phyloP scores from a whole-genome alignment of 2,113 vertebrate species.

The Nesoenas mayeri region DNA sequence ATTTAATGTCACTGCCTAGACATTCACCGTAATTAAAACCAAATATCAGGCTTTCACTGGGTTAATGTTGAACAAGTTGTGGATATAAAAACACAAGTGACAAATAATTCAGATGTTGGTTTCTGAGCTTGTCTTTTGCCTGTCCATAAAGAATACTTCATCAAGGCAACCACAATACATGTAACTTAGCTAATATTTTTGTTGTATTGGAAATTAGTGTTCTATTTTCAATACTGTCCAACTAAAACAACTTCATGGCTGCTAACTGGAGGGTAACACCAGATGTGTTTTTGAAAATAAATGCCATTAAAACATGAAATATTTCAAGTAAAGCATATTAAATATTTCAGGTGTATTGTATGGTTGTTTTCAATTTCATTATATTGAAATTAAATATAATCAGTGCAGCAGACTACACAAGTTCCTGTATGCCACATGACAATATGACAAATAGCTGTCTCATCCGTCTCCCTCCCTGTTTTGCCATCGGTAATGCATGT shows the following conservation, averaged over 20 bases:
- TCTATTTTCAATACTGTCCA: not conserved
- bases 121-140: not conserved
- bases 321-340: not conserved
- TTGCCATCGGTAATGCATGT: not conserved
- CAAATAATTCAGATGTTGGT: not conserved
- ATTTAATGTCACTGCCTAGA: not conserved
- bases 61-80: not conserved
- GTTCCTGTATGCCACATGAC: not conserved
- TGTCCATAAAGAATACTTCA: not conserved
- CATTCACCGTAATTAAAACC: not conserved
- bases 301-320: not conserved
- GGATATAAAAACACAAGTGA: not conserved
- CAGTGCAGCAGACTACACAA: not conserved
- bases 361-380: not conserved
- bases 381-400: not conserved
- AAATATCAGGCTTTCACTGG: not conserved
- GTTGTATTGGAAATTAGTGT: not conserved
- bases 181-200: not conserved
- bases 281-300: not conserved
- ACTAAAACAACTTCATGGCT: not conserved
- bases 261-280: not conserved
- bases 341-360: not conserved
- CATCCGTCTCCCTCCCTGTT: not conserved
- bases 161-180: not conserved
- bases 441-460: not conserved